Base-by-base conservation (phyloP, 2,113 vertebrate species). In the Scolopax mira region DNA sequence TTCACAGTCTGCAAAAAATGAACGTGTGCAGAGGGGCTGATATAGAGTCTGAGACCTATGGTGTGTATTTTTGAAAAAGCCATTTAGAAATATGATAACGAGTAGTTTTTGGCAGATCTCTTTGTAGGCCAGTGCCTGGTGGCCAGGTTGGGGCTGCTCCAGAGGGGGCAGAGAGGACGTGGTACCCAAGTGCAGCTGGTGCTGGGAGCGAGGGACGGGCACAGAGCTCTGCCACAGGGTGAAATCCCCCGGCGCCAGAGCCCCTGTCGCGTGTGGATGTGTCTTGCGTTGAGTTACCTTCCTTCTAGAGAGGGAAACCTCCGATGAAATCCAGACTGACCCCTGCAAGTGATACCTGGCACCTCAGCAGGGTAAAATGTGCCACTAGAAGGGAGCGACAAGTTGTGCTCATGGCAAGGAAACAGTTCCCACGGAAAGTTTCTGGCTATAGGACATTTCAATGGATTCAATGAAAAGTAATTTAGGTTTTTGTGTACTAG, bases 71-170 rank as follows among this genome's bases (percentile, higher is more conserved):
- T 58, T 51, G 19, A 13, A n/a, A 25, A 28, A 85, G 19, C 9
- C 23, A 2, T 13, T 58, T 24, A 37, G 44, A 49, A 67, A 57
- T 16, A 16, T 0, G 7, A n/a, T 31, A 30, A 16, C 14, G 6
- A 41, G 57, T 19, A 12, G 23, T 11, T 42, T 49, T 49, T 19
- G n/a, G 52, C 9, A n/a, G 30, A 3, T n/a, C 9, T 57, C 3
- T 16, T 24, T 35, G 15, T 80, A 35, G 33, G 52, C 7, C 25
- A 5, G 46, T 0, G 8, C 39, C 39, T 49, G 71, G 33, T 0
- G 12, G 44, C 1, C 5, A 18, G 3, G 0, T 0, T 10, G 46
- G 58, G 55, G 58, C 74, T 35, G 51, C 12, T 7, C 22, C 30
- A 15, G 49, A 6, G 35, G 5, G 19, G 8, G 35, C 37, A 11